Base-by-base conservation (phyloP, 2,113 vertebrate genomes). In the Trochalopteron elliotii region DNA sequence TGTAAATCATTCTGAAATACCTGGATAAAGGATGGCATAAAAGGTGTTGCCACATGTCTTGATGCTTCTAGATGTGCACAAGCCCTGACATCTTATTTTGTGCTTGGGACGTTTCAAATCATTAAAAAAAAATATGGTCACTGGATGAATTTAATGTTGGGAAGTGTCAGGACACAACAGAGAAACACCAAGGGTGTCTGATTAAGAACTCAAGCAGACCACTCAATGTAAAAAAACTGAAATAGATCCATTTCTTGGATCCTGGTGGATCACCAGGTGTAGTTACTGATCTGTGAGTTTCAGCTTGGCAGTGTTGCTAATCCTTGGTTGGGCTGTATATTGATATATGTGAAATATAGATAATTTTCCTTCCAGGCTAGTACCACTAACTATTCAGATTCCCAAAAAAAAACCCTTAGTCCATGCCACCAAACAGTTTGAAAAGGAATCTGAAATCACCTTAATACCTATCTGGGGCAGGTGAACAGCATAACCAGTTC, bases 1-100 rank as follows among this genome's bases (percentile, higher is more conserved):
- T 94, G 91, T 96, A 97, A 96, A 95, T 96, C 86, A 96, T 70
- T 84, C 93, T 67, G 91, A 95, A 95, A 83, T 50, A 89, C 90
- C 37, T 56, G 96, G 96, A 93, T 93, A 97, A 95, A 96, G 82
- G 89, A 89, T 87, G 94, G 91, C 30, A 95, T 19, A 81, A 87
- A 83, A 96, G 83, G 80, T 83, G 93, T 96, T 96, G 89, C 94
- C 95, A 90, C 88, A 94, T 74, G 91, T 84, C 90, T 90, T 83
- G 67, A 90, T 96, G 69, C 79, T 97, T 86, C 78, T 55, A 30
- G 61, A 93, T 83, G 81, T 55, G 65, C 59, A 79, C 76, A 72
- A 87, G 39, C 35, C 91, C 82, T 44, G 67, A 60, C 44, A 69
- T 49, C 60, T 93, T 63, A 44, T n/a, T 95, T 95, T 83, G 65